Evolutionary conservation across 2,888 invertebrate species (phyloP), one percentile per base, ranked within the genome.

Genomic region (Linhomoeus sp.): DNA sequence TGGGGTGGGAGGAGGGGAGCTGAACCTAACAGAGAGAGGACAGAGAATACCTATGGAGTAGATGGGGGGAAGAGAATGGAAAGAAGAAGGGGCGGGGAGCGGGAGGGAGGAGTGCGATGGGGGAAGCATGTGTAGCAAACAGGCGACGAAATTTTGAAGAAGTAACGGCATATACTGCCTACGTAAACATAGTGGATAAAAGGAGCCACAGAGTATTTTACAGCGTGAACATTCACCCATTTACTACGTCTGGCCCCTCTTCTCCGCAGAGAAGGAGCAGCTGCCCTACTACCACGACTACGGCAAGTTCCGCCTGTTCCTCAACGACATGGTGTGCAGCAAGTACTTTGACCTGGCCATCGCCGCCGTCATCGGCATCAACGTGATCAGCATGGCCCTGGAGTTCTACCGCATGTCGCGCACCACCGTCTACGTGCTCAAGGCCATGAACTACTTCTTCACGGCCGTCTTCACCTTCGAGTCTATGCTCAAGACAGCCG

Each of bases 321-420:
- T 97, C 37, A 92, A 97, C 70, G 87, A 85, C 59, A 83, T 97
- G 46, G 90, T 94, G 50, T 90, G 86, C 36, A 92, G 90, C 39
- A 94, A 94, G 68, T 99, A 99, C 70, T 99, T 99, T 67, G 97
- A 99, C 67, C 72, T 99, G 55, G 92, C 94, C 23, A 97, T 99
- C 53, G 94, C 97, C 2, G 92, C 88, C 24, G 94, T 99, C 37
- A 99, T 99, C 55, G 97, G 97, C 23, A 75, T 99, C 42, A 99
- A 99, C 67, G 97, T 99, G 45, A 87, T 99, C 49, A 94, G 97
- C 43, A 99, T 99, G 97, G 97, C 97, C 3, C 82, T 94, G 73
- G 97, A 99, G 69, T 92, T 88, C 67, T 94, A 99, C 68, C 81
- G 80, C 77, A 99, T 99, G 97, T 92, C 92, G 26, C 77, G 80